These are phyloP conservation scores for Eupithecia exiguata DNA, from an alignment of 2,888 invertebrate species.

Conservation along the genomic window DNA sequence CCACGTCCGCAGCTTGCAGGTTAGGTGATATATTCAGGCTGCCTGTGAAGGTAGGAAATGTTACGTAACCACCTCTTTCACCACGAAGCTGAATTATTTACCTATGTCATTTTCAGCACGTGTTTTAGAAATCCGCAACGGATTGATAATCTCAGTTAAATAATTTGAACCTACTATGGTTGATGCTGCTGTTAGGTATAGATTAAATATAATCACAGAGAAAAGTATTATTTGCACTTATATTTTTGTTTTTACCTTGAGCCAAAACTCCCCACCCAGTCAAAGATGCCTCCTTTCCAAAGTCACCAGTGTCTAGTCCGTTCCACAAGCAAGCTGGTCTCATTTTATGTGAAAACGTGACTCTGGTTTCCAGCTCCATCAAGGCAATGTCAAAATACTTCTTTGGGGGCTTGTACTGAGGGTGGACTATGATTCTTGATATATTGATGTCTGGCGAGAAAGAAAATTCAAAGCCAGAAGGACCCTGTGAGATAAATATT, in stretches of 20 bases:
- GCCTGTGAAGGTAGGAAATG: constrained; percentile 14
- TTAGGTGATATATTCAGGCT: constrained; percentile 49
- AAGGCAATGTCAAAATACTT: constrained; percentile 68
- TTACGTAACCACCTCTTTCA: not conserved
- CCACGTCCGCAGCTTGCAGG: constrained; percentile 59
- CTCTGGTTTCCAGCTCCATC: constrained; percentile 52
- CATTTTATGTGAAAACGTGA: constrained; percentile 52
- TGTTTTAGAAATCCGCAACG: too few relatives aligned
- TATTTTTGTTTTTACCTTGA: too few relatives aligned
- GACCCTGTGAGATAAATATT: not conserved
- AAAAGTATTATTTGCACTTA: not conserved
- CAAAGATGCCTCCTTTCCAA: constrained; percentile 52
- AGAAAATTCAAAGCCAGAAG: not conserved
- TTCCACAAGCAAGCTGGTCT: constrained; percentile 69
- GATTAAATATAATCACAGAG: not conserved
- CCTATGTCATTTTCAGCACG: not conserved
- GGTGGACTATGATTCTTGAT: constrained; percentile 51
- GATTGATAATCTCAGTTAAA: not conserved
- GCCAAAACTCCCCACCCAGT: constrained; percentile 69
- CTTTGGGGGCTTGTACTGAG: constrained; percentile 59
- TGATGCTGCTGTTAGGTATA: not conserved
- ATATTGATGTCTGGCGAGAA: constrained; percentile 35
- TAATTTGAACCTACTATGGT: not conserved
- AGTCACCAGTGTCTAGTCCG: constrained; percentile 43
- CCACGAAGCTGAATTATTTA: not conserved